Base-by-base conservation (phyloP, 2,888 invertebrate genomes). In the Meteorus colon region DNA sequence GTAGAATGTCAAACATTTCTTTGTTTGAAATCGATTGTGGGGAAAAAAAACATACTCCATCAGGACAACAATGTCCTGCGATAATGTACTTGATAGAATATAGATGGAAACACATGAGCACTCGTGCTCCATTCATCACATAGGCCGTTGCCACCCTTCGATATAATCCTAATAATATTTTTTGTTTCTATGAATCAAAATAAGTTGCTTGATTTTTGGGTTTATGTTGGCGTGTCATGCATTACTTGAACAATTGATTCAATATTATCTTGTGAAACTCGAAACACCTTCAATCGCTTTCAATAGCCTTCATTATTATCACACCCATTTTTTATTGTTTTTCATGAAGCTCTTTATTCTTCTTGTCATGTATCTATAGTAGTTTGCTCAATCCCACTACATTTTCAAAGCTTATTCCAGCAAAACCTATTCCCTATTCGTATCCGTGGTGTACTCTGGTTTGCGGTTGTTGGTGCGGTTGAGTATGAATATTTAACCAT, bases 401-500 rank as follows among this genome's bases (percentile, higher is more conserved):
- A 51, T 37, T 63, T 31, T 16, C 55, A 37, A 41, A 75, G 37
- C 67, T 45, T 34, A 34, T 34, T 76, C 59, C 5, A 8, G 48
- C 55, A 19, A 1, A 62, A 31, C 37, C 14, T 59, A 69, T 69
- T 69, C 12, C 12, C 31, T 16, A 37, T 69, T 69, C 29, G 59
- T 69, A 34, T 27, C 59, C 29, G 48, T 37, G 19, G 31, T 34
- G 19, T 10, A 10, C 59, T 34, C 76, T 41, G 67, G 74, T 74
- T 67, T 66, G 71, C 67, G 45, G 71, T 63, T 67, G 45, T 71
- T 29, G 73, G 60, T 72, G 71, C 75, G 77, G 74, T 77, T 59
- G 29, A 19, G 51, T 73, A 86, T 87, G 85, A 86, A 87, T 87
- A 86, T 86, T 86, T 86, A 86, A 86, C 81, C 81, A 81, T 82